Base-by-base conservation (phyloP, 2,797 vertebrate genomes). In the Cossypha niveicapilla region DNA sequence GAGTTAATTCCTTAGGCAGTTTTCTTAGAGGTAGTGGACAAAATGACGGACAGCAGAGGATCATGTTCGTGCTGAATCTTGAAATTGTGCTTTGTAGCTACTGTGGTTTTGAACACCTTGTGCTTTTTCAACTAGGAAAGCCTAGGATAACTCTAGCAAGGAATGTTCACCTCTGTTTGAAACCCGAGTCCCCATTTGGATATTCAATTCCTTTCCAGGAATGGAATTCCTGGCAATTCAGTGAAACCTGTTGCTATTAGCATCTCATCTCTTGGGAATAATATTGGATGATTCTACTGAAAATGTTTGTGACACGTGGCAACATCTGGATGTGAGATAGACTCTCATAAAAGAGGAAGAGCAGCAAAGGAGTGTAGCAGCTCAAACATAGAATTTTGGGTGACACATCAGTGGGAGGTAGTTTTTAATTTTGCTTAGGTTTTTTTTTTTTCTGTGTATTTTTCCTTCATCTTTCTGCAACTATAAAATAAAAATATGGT, bases 41-140 rank as follows among this genome's bases (percentile, higher is more conserved):
- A 71, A 82, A 47, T 68, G 44, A 32, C 37, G 35, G 47, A 42
- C 1, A 13, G 51, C 5, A 68, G 68, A 72, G 25, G 18, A 65
- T 75, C 23, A 25, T 18, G 13, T 72, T 81, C 25, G 5, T 58
- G 54, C 45, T 70, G 50, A 75, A 61, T 78, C n/a, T 50, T 86
- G 75, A 72, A 65, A 25, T 72, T 87, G 54, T 58, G 25, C 21
- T 83, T 89, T 72, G 30, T 77, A 88, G 21, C 42, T 72, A 21
- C 41, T 74, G 21, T 65, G 30, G 10, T 79, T 22, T 74, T 79
- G 45, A 71, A 34, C 12, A 65, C 6, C 7, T 32, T 60, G 18
- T 65, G 24, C 30, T 48, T 88, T 86, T 74, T 41, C 45, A 42
- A 44, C 28, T 54, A 61, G 32, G 32, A 91, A 63, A 28, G 19